A percentile compares a stretch with the other conserved stretches of the same genome.
Evolutionary conservation across 1,140 invertebrate species (phyloP).

Genomic region (Drusus annulatus): DNA sequence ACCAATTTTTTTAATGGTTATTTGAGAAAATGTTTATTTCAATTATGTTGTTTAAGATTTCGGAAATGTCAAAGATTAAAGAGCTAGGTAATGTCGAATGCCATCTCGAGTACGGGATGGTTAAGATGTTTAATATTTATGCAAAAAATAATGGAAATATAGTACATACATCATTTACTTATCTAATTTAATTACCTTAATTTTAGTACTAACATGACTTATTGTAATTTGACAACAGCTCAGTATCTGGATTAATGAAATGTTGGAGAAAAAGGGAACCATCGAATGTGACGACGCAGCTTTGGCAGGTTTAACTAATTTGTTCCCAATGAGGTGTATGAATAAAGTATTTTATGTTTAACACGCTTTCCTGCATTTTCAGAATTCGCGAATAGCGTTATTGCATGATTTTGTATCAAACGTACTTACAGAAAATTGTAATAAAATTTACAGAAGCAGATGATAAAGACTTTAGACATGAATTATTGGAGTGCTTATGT

Average conservation of each 20-base stretch:
- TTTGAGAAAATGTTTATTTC: too few species aligned
- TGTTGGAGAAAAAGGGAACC: slow-evolving; percentile 15
- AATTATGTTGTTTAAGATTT: too few species aligned
- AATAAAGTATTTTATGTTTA: too few species aligned
- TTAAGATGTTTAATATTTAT: too few species aligned
- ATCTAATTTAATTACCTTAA: too few species aligned
- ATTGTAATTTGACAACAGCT: background rate
- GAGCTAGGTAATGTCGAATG: too few species aligned
- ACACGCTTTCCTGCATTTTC: background rate
- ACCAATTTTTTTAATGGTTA: too few species aligned
- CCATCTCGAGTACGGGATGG: too few species aligned
- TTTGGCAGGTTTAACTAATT: slow-evolving; percentile 7
- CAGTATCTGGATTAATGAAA: slow-evolving; percentile 36
- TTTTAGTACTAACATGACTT: too few species aligned
- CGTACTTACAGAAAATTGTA: slow-evolving; percentile 12
- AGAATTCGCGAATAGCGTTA: background rate
- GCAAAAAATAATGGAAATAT: too few species aligned
- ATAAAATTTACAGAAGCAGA: slow-evolving; percentile 17
- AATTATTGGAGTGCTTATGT: slow-evolving; percentile 34
- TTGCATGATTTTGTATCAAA: slow-evolving; percentile 8
- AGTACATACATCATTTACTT: background rate
- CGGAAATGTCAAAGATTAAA: too few species aligned
- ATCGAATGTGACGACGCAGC: slow-evolving; percentile 4
- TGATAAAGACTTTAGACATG: slow-evolving; percentile 21
- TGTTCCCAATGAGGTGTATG: background rate